Evolutionary conservation across 92 coral and sea anemone genomes (phyloP), one percentile per base, ranked within the genome.

Genomic region (Porites lobata): DNA sequence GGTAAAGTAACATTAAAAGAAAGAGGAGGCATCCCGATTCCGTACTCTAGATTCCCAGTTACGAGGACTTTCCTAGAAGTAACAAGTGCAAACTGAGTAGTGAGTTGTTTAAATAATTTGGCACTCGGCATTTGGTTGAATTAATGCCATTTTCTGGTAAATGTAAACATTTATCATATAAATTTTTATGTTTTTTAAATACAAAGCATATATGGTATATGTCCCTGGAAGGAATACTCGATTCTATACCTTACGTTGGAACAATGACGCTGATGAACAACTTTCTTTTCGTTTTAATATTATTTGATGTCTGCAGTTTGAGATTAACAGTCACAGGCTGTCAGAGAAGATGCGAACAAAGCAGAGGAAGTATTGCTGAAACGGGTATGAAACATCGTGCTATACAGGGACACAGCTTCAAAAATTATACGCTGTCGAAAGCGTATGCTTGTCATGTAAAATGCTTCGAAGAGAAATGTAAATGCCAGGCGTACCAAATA

Each of bases 401-500:
- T 4, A 20, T 87, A 29, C 8, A 70, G 19, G 87, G 87, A 4
- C 87, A 87, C 87, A 87, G 82, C 68, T 80, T 87, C 38, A 72
- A 50, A 63, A 87, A 87, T 69, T 69, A 80, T 11, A 20, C 91
- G 1, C 59, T 87, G 53, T 4, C 73, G 13, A 72, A 26, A 62
- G 17, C 1, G 38, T 53, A 61, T 24, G 81, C 72, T 5, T 80
- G 90, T 63, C 86, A 78, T 38, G 59, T 22, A 6, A 18, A 73
- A 64, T 81, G 91, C 71, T 80, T 87, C 4, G 75, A 87, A 29
- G 87, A 87, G 69, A 66, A 51, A 66, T 87, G 87, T 54, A 73
- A 68, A 52, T 87, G 91, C 73, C 53, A 62, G 71, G 84, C 87
- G 29, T 87, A 70, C 76, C 87, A 87, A 71, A 63, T 74, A 13